These are phyloP conservation scores for Seira ritae DNA, from an alignment of 2,888 invertebrate genomes.

Conservation along the genomic window DNA sequence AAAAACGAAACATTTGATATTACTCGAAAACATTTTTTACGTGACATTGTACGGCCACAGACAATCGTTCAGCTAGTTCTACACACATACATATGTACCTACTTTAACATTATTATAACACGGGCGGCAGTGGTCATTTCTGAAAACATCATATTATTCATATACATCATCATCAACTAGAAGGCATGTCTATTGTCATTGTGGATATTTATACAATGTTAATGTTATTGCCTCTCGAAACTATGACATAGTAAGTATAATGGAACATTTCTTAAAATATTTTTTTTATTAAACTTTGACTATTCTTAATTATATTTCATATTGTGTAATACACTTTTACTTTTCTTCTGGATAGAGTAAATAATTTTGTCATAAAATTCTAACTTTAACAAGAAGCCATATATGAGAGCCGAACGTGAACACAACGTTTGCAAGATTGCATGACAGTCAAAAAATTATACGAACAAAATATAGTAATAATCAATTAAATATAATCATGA, in stretches of 20 bases:
- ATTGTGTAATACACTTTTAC: too few relatives aligned
- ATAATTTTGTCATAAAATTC: too few relatives aligned
- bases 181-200: constrained; percentile 3
- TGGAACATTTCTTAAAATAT: background rate
- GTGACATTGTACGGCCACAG: too few relatives aligned
- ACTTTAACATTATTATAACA: background rate
- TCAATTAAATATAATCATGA: background rate
- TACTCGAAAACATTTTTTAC: background rate
- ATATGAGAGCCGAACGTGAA: constrained; percentile 25
- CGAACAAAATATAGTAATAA: background rate
- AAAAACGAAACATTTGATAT: background rate
- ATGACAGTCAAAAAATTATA: constrained; percentile 26
- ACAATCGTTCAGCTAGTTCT: too few relatives aligned
- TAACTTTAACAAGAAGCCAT: background rate
- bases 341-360: too few relatives aligned
- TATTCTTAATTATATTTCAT: too few relatives aligned
- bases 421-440: constrained; percentile 44
- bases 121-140: constrained; percentile 6
- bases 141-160: background rate
- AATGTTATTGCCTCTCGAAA: background rate
- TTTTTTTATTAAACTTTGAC: background rate
- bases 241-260: background rate
- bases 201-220: background rate
- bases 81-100: too few relatives aligned
- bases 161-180: background rate